Conservation (phyloP, 2,113 vertebrate species). For the Drymodes brunneopygia region DNA sequence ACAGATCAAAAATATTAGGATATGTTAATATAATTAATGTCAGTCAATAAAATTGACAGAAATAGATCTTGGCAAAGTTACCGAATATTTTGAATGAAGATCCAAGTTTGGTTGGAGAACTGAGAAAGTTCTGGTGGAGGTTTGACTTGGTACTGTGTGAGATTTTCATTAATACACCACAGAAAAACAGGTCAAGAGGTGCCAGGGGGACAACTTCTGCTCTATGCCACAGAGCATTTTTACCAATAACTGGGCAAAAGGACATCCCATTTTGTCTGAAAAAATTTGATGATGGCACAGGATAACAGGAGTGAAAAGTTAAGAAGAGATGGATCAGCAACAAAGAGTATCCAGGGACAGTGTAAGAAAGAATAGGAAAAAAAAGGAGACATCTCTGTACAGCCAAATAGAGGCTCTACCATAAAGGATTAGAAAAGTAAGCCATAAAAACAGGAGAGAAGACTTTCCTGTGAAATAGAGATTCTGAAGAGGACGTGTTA, state of each 20-base stretch:
- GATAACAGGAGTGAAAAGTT: neutral
- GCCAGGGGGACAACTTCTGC: neutral
- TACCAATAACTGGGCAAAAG: neutral
- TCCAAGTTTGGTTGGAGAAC: neutral
- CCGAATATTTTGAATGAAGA: neutral
- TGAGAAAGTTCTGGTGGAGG: neutral
- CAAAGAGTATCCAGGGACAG: neutral
- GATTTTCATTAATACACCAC: neutral
- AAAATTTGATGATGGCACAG: neutral
- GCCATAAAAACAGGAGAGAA: neutral
- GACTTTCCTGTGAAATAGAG: neutral
- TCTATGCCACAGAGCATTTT: neutral
- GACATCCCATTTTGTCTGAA: neutral
- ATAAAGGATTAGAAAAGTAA: neutral
- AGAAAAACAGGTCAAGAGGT: neutral
- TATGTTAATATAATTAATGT: neutral
- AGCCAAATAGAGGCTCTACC: neutral
- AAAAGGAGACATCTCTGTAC: neutral
- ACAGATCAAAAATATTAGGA: neutral
- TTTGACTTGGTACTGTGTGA: neutral
- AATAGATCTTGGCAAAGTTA: neutral
- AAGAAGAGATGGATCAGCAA: neutral
- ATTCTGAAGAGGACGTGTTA: neutral
- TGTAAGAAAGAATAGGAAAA: neutral
- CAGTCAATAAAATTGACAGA: neutral